Conservation (phyloP, 1,140 invertebrate species). For the Camponotus vicinus region DNA sequence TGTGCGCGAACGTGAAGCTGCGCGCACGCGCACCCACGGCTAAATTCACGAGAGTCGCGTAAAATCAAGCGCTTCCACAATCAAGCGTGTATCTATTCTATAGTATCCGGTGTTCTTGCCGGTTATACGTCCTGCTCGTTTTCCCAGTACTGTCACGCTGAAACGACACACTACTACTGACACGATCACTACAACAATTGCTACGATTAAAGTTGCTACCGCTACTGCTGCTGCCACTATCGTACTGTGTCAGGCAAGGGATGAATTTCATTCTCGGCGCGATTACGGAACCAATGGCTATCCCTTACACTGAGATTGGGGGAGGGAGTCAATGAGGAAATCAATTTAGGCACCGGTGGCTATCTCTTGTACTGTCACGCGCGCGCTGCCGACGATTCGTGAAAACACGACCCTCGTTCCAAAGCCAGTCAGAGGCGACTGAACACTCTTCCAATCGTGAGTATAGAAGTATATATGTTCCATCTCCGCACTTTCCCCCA, state of each 20-base stretch:
- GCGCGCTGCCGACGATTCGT: background rate
- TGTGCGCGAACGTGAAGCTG: background rate
- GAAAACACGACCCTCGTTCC: no score
- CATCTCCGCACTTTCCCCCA: no score
- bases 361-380: slow-evolving; percentile 48
- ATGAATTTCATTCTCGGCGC: slow-evolving; percentile 75
- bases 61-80: no score
- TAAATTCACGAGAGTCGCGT: background rate
- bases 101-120: slow-evolving; percentile 46
- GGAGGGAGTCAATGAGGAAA: no score
- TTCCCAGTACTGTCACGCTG: slow-evolving; percentile 37
- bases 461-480: no score
- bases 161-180: slow-evolving; percentile 22
- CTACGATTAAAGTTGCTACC: background rate
- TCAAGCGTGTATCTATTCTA: background rate
- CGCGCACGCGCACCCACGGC: background rate
- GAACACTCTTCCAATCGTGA: no score
- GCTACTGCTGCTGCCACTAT: slow-evolving; percentile 59
- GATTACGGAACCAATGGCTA: slow-evolving; percentile 25
- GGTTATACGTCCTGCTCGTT: slow-evolving; percentile 59
- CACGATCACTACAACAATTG: background rate
- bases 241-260: slow-evolving; percentile 44
- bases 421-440: no score
- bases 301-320: slow-evolving; percentile 15
- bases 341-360: slow-evolving; percentile 16